phyloP scores from a whole-genome alignment of 2,888 invertebrate species.

The Eupithecia subfuscata region DNA sequence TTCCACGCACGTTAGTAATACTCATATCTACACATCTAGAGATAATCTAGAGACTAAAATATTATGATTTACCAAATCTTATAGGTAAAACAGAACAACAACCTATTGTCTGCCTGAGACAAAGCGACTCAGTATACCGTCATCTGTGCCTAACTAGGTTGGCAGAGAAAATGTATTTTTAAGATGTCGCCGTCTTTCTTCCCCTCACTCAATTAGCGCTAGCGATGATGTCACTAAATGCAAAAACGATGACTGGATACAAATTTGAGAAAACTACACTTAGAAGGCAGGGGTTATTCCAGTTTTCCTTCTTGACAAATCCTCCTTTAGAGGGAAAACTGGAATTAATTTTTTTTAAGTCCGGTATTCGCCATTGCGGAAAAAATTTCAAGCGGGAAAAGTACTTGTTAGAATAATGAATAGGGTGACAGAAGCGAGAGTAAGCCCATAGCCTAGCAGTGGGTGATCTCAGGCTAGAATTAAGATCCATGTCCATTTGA shows the following conservation, averaged over 20 bases:
- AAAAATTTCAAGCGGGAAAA: no score
- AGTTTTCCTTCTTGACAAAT: no score
- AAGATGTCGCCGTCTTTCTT: constrained; percentile 75
- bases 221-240: constrained; percentile 61
- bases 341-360: no score
- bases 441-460: no score
- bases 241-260: constrained; percentile 14
- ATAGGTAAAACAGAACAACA: background rate
- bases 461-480: no score
- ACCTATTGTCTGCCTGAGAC: constrained; percentile 5
- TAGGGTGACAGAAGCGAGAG: no score
- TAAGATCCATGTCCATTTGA: no score
- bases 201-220: constrained; percentile 73
- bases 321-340: no score
- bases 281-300: no score
- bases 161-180: constrained; percentile 75
- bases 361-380: no score
- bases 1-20: background rate
- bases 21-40: no score
- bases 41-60: background rate
- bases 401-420: no score
- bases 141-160: constrained; percentile 54
- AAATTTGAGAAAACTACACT: background rate
- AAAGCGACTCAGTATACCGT: constrained; percentile 9
- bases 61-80: background rate